phyloP scores from a whole-genome alignment of 2,113 vertebrate genomes.

The Tragelaphus buxtoni region DNA sequence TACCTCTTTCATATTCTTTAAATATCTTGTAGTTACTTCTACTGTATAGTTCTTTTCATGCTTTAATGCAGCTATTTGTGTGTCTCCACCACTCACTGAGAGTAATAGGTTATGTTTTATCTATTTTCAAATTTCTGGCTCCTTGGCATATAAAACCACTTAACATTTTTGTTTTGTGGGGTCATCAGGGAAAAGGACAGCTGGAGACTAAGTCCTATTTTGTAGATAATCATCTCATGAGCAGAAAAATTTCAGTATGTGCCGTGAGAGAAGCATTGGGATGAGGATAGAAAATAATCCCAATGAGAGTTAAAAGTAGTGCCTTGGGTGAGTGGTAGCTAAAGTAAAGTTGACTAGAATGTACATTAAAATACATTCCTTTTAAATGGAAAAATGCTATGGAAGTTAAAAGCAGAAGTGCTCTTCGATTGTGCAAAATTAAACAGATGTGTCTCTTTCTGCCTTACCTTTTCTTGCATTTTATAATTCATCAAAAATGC shows the following conservation, averaged over 20 bases:
- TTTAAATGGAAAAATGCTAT: background rate
- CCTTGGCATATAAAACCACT: background rate
- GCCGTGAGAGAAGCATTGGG: background rate
- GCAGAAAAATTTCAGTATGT: background rate
- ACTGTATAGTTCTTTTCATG: background rate
- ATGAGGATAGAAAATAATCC: background rate
- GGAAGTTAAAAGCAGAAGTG: conserved; percentile 4
- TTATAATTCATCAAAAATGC: background rate
- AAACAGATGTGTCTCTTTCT: background rate
- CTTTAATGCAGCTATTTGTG: background rate
- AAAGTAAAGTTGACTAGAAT: background rate
- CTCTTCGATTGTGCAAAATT: background rate
- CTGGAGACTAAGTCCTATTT: background rate
- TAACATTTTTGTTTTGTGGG: background rate
- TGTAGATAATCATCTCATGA: background rate
- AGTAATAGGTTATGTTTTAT: background rate
- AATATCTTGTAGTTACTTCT: background rate
- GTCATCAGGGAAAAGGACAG: background rate
- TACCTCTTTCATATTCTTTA: background rate
- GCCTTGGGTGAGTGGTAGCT: background rate
- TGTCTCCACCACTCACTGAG: background rate
- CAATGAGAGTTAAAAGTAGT: background rate
- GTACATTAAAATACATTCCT: background rate
- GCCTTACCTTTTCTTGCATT: background rate
- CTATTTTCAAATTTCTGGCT: background rate